These are phyloP conservation scores for Perca schrenkii DNA, from an alignment of 2,113 vertebrate genomes.

Conservation along the genomic window DNA sequence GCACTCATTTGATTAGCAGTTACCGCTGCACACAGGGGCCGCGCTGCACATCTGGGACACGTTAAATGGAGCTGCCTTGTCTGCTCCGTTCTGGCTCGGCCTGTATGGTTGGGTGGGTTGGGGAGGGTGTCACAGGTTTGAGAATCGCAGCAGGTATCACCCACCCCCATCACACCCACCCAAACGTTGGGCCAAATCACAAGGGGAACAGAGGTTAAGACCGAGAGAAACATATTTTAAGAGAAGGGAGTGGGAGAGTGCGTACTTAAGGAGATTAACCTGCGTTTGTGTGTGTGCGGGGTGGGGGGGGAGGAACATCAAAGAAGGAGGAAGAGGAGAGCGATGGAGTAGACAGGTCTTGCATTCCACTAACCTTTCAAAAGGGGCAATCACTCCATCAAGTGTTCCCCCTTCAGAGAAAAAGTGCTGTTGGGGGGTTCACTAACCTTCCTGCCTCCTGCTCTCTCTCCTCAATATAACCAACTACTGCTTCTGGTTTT, in stretches of 20 bases:
- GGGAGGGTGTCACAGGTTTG: constrained; percentile 49
- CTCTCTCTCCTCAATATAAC: constrained; percentile 17
- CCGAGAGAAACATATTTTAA: constrained; percentile 35
- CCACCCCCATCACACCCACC: not conserved
- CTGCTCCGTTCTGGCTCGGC: constrained; percentile 50
- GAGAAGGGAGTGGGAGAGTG: constrained; percentile 18
- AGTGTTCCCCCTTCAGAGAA: constrained; percentile 9
- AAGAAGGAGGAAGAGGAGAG: constrained; percentile 50
- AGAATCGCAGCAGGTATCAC: constrained; percentile 66
- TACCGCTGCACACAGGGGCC: constrained; percentile 52
- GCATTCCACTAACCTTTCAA: constrained; percentile 68
- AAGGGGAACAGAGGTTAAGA: constrained; percentile 25
- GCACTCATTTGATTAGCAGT: constrained; percentile 49
- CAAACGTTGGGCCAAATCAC: constrained; percentile 28
- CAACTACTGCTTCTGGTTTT: constrained; percentile 59
- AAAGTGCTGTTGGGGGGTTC: constrained; percentile 19
- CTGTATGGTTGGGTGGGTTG: constrained; percentile 29
- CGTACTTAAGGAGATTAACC: constrained; percentile 57
- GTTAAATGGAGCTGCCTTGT: constrained; percentile 74
- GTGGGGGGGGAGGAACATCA: constrained; percentile 31
- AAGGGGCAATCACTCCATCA: constrained; percentile 47
- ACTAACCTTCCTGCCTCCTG: constrained; percentile 17
- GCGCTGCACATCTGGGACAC: constrained; percentile 84
- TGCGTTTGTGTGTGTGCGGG: constrained; percentile 33
- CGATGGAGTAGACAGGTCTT: constrained; percentile 56